A percentile compares a stretch with the other conserved stretches of the same genome.
Evolutionary conservation across 2,797 vertebrate genomes (phyloP).

Genomic region (Syncerus caffer): DNA sequence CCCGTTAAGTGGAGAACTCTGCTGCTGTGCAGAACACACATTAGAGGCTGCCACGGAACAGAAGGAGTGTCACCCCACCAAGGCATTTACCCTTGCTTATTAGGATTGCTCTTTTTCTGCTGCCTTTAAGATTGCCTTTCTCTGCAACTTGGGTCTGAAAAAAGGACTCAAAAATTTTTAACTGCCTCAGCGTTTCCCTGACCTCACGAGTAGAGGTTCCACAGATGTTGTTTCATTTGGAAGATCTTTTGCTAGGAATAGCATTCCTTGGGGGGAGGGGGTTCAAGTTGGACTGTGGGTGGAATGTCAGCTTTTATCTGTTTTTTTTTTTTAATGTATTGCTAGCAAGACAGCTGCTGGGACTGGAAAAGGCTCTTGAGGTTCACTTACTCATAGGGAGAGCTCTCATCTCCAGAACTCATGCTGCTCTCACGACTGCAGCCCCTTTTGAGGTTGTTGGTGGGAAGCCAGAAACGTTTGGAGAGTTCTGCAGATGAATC

Average conservation of each 20-base stretch:
- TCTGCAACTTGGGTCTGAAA: not conserved
- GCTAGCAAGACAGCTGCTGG: slow-evolving; percentile 43
- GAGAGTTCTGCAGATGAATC: not conserved
- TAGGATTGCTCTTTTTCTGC: not conserved
- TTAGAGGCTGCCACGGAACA: not conserved
- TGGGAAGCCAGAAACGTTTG: not conserved
- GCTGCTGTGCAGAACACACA: not conserved
- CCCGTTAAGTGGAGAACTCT: not conserved
- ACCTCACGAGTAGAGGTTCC: slow-evolving; percentile 36
- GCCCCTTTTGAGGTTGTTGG: not conserved
- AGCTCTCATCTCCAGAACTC: not conserved
- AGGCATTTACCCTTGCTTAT: not conserved
- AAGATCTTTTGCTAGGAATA: slow-evolving; percentile 69
- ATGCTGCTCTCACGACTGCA: not conserved
- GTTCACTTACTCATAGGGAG: not conserved
- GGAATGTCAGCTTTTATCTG: slow-evolving; percentile 57
- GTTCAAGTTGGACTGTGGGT: slow-evolving; percentile 26
- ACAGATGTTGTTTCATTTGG: slow-evolving; percentile 71
- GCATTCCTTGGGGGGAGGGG: slow-evolving; percentile 55
- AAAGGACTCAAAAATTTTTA: not conserved
- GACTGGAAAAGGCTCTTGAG: not conserved
- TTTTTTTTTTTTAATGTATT: slow-evolving; percentile 24
- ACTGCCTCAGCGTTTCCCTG: slow-evolving; percentile 54
- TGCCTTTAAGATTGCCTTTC: not conserved
- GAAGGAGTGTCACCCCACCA: not conserved